Evolutionary conservation across 2,797 vertebrate species (phyloP).

Genomic region (Myotis daubentonii): DNA sequence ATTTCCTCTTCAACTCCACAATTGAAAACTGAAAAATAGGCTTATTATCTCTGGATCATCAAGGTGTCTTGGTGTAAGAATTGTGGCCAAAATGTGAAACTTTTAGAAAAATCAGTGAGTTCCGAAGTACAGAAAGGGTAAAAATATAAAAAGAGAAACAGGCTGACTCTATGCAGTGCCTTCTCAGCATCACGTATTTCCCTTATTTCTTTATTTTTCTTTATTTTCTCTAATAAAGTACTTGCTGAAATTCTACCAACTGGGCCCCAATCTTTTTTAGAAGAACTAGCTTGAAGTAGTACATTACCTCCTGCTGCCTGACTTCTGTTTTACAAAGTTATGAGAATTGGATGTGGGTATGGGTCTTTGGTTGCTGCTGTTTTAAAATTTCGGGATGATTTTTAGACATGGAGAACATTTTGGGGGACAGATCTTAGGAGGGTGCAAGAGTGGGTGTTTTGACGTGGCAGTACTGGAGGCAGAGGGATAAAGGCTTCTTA

Average conservation of each 20-base stretch:
- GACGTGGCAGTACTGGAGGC: background rate
- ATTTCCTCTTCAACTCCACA: background rate
- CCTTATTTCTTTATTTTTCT: background rate
- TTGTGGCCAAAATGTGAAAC: background rate
- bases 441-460: background rate
- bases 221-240: background rate
- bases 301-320: background rate
- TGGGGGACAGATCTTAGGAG: background rate
- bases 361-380: background rate
- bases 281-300: slow-evolving; percentile 12
- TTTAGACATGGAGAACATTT: background rate
- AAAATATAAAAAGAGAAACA: slow-evolving; percentile 14
- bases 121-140: background rate
- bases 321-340: background rate
- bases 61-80: background rate
- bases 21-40: background rate
- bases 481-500: background rate
- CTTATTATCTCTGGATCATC: background rate
- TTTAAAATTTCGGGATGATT: background rate
- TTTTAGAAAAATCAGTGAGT: slow-evolving; percentile 2
- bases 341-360: background rate
- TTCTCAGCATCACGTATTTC: background rate
- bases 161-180: background rate
- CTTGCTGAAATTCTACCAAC: slow-evolving; percentile 29
- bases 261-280: background rate